Evolutionary conservation across 1,140 invertebrate genomes (phyloP).

Genomic region (Nephotettix cincticeps): DNA sequence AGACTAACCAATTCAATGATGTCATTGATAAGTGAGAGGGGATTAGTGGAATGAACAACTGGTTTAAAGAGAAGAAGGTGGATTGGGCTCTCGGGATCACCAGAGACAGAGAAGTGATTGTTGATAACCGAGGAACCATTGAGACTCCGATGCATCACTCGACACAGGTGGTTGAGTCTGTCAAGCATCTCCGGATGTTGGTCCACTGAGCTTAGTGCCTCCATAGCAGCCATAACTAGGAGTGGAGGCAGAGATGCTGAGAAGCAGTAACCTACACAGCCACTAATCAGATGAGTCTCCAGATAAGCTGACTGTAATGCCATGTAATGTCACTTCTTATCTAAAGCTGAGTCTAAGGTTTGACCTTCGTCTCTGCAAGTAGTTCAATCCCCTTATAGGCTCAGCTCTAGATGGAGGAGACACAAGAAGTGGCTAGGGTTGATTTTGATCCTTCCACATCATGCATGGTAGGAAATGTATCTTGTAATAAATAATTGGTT

Average conservation of each 20-base stretch:
- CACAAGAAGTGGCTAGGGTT: not conserved
- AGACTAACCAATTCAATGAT: not conserved
- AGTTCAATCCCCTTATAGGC: not conserved
- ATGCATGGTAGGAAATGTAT: too few species aligned
- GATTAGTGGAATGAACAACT: not conserved
- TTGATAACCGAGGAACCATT: not conserved
- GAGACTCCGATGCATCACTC: not conserved
- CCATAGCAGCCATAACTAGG: slow-evolving; percentile 81
- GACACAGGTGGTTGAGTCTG: not conserved
- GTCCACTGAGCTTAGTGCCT: slow-evolving; percentile 74
- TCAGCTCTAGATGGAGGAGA: not conserved
- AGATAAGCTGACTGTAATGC: too few species aligned
- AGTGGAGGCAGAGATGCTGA: slow-evolving; percentile 95
- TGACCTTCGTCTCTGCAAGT: not conserved
- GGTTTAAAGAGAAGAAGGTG: not conserved
- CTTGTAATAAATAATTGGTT: too few species aligned
- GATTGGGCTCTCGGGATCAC: not conserved
- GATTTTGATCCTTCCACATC: too few species aligned
- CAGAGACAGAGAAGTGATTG: not conserved
- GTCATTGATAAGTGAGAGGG: not conserved
- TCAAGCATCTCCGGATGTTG: slow-evolving; percentile 61
- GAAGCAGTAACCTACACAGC: slow-evolving; percentile 83
- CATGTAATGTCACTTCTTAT: not conserved
- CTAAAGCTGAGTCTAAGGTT: slow-evolving; percentile 11
- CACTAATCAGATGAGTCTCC: too few species aligned